These are phyloP conservation scores for Anableps anableps DNA, from an alignment of 2,797 vertebrate species.

Conservation along the genomic window DNA sequence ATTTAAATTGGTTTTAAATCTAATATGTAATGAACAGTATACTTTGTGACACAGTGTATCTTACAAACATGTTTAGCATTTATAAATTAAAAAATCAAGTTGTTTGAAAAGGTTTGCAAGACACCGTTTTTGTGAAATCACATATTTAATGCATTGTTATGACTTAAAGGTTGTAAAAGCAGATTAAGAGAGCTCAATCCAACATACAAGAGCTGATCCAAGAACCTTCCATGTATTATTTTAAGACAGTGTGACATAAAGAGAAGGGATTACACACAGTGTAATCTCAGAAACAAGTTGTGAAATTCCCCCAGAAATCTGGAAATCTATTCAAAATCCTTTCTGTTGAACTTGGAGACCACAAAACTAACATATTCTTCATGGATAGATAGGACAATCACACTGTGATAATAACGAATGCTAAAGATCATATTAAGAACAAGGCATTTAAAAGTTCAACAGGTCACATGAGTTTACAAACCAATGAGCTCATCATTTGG, in stretches of 20 bases:
- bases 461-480: too few species aligned
- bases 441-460: too few species aligned
- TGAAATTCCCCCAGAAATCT: neutral
- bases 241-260: neutral
- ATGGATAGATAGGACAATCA: too few species aligned
- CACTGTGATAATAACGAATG: too few species aligned
- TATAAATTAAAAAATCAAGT: neutral
- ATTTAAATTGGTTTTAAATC: neutral
- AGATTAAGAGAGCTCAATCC: neutral
- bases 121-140: neutral
- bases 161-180: neutral
- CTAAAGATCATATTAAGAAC: neutral
- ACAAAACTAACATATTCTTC: too few species aligned
- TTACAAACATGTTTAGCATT: neutral
- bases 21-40: neutral
- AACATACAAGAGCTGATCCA: neutral
- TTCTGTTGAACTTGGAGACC: too few species aligned
- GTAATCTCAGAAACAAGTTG: too few species aligned
- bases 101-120: neutral
- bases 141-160: neutral
- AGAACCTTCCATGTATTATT: too few species aligned
- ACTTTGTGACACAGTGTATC: neutral
- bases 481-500: too few species aligned
- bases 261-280: too few species aligned
- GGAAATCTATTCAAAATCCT: too few species aligned